Base-by-base conservation (phyloP, 1,140 invertebrate species). In the Dinothrombium tinctorium region DNA sequence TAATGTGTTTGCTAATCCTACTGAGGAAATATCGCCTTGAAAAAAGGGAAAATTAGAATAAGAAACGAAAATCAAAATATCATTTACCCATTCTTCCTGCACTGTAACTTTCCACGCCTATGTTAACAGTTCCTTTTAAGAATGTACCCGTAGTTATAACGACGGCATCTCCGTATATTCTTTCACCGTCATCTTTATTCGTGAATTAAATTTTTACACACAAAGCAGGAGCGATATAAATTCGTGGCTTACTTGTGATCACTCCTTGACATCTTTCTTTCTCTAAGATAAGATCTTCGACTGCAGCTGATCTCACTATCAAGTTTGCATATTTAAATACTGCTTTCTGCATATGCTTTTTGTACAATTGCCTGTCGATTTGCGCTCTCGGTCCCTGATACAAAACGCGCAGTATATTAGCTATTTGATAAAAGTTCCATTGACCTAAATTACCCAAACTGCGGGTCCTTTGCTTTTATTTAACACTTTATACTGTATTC, bases 111-210 rank as follows among this genome's bases (percentile, higher is more conserved):
- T 78, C 69, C 38, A 78, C 56, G 11, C 86, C 86, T 47, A 84
- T 77, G 57, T 82, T 83, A 33, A 92, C 89, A 53, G 74, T 68
- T 2, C 76, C 86, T 43, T 78, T 68, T 17, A 92, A 60, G 63
- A 92, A 92, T n/a, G 86, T 92, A 12, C 86, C 86, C 0, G 84
- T 87, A 22, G 86, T 87, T 47, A 92, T 68, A 3, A 92, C 67
- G 20, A 89, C 78, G 33, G 72, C 61, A 42, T 71, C 63, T 21
- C 69, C 65, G 21, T 56, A 53, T 36, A 89, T 61, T 51, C 62
- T 55, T 20, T 55, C 61, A 12, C 73, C 74, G 58, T 71, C 59
- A 46, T n/a, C n/a, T n/a, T n/a, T n/a, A n/a, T n/a, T 59, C 67
- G 66, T 59, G 26, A 56, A 63, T 9, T 14, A n/a, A 29, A 9